A percentile compares a stretch with the other conserved stretches of the same genome.
These are phyloP conservation scores for Eilema sororculum DNA, from an alignment of 2,888 invertebrate genomes.

Conservation along the genomic window DNA sequence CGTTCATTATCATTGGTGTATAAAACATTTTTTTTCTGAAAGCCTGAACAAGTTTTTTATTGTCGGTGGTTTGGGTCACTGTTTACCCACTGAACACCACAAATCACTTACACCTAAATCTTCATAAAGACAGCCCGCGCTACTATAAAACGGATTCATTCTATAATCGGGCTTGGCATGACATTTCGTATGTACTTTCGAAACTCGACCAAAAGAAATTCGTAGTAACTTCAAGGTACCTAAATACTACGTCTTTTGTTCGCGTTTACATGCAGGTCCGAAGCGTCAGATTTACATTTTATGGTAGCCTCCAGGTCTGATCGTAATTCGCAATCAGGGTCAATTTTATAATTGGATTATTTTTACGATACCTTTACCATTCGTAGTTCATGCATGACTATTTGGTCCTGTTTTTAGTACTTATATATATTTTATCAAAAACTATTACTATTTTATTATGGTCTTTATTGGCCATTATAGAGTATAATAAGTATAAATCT, in stretches of 20 bases:
- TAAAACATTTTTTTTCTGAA: too few relatives aligned
- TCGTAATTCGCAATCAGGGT: constrained; percentile 1
- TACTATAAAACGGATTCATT: too few relatives aligned
- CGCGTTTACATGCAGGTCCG: not conserved
- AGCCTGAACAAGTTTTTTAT: not conserved
- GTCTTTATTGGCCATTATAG: constrained; percentile 18
- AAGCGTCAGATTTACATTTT: not conserved
- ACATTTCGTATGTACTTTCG: not conserved
- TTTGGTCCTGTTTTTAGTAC: not conserved
- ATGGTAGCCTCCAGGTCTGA: constrained; percentile 1
- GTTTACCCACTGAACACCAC: too few relatives aligned
- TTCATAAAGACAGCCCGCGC: too few relatives aligned
- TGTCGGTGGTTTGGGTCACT: not conserved
- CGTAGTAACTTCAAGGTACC: not conserved
- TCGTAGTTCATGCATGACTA: constrained; percentile 1
- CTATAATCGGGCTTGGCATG: too few relatives aligned
- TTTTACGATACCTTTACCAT: not conserved
- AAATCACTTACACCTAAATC: too few relatives aligned
- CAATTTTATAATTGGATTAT: constrained; percentile 1
- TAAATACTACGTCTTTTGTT: not conserved
- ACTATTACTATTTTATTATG: not conserved
- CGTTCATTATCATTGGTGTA: not conserved
- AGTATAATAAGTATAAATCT: constrained; percentile 14
- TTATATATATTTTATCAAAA: constrained; percentile 11
- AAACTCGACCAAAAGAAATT: not conserved